Conservation (phyloP, 2,888 invertebrate species). For the Julus scandinavius region DNA sequence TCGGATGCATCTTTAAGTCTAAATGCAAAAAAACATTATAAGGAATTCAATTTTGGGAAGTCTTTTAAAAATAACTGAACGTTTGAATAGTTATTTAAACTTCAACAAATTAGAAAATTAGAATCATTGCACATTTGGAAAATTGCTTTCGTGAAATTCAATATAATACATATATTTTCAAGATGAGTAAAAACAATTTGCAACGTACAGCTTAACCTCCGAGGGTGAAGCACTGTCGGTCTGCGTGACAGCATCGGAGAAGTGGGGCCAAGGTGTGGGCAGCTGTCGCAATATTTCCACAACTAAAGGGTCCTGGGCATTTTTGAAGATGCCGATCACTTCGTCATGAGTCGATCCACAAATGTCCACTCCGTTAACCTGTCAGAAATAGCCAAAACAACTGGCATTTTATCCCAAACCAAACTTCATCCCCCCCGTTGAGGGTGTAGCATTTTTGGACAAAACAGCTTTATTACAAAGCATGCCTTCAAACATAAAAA, state of each 20-base stretch:
- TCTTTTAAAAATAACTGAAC: no score
- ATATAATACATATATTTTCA: neutral
- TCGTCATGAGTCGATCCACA: constrained; percentile 66
- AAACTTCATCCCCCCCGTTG: neutral
- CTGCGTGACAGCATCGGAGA: constrained; percentile 49
- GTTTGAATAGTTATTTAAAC: no score
- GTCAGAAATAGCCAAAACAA: constrained; percentile 58
- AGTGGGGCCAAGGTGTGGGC: constrained; percentile 50
- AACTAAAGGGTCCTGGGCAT: constrained; percentile 66
- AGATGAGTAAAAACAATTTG: constrained; percentile 18
- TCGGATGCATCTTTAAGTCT: neutral
- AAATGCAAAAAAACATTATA: neutral
- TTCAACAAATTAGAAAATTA: no score
- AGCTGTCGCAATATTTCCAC: constrained; percentile 65
- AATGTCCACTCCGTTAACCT: constrained; percentile 67
- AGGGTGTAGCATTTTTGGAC: neutral
- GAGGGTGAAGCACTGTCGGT: constrained; percentile 7
- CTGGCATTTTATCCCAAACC: neutral
- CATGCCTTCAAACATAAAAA: neutral
- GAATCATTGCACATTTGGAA: neutral
- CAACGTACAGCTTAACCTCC: constrained; percentile 30
- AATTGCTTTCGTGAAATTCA: neutral
- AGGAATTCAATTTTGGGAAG: no score
- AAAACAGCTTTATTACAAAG: neutral
- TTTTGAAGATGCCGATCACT: constrained; percentile 65